phyloP scores from a whole-genome alignment of 2,888 invertebrate species.

The Phasia obesa region DNA sequence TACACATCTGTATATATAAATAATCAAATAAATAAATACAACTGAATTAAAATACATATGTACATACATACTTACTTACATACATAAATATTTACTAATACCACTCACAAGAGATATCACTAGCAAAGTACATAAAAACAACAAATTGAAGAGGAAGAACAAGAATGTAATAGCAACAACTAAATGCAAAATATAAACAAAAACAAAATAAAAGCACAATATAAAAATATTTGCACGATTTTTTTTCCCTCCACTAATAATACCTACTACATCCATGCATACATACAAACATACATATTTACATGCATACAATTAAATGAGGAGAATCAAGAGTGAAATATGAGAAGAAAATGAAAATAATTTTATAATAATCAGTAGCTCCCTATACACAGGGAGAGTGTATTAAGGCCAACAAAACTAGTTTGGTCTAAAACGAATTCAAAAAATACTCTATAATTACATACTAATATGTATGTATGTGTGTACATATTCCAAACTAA shows the following conservation, averaged over 20 bases:
- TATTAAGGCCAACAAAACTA: neutral
- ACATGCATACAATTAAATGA: neutral
- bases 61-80: neutral
- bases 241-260: constrained; percentile 27
- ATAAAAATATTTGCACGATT: constrained; percentile 72
- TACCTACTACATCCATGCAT: neutral
- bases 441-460: neutral
- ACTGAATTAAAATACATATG: neutral
- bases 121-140: constrained; percentile 39
- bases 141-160: constrained; percentile 18
- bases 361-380: constrained; percentile 41
- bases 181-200: constrained; percentile 68
- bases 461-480: no score
- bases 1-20: neutral
- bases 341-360: constrained; percentile 3
- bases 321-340: constrained; percentile 26
- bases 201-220: constrained; percentile 71
- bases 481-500: no score
- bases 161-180: constrained; percentile 72
- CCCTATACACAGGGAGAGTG: constrained; percentile 24
- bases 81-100: neutral
- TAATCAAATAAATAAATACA: neutral
- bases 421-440: neutral
- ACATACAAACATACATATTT: no score
- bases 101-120: constrained; percentile 30